phyloP scores from a whole-genome alignment of 2,888 invertebrate genomes.

The Perithous albicinctus region DNA sequence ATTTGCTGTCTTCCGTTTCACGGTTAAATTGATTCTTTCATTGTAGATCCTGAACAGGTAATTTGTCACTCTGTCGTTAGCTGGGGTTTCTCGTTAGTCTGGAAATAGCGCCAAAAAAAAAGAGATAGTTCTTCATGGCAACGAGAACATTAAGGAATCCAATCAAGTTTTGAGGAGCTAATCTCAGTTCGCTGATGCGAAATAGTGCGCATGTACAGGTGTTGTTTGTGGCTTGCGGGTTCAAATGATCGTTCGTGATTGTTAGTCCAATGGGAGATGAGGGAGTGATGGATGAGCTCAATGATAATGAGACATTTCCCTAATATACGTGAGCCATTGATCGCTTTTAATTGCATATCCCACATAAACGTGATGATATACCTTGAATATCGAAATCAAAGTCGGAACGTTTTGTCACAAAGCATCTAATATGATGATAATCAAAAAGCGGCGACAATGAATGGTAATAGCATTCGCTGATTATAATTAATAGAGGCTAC shows the following conservation, averaged over 20 bases:
- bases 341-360: background rate
- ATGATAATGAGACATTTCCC: slow-evolving; percentile 60
- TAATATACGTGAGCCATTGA: slow-evolving; percentile 48
- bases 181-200: background rate
- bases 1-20: background rate
- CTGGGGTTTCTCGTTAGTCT: slow-evolving; percentile 19
- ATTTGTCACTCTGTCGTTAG: slow-evolving; percentile 32
- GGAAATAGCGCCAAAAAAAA: slow-evolving; percentile 26
- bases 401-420: slow-evolving; percentile 15
- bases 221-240: slow-evolving; percentile 26
- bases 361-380: background rate
- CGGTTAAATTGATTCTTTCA: slow-evolving; percentile 25
- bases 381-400: slow-evolving; percentile 12
- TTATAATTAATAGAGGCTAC: slow-evolving; percentile 50
- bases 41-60: background rate
- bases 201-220: slow-evolving; percentile 19
- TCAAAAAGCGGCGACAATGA: slow-evolving; percentile 34
- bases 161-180: slow-evolving; percentile 50
- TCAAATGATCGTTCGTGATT: slow-evolving; percentile 63
- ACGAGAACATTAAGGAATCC: slow-evolving; percentile 63
- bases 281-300: slow-evolving; percentile 60
- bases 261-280: slow-evolving; percentile 58
- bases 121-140: background rate
- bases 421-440: slow-evolving; percentile 5
- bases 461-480: slow-evolving; percentile 24